Evolutionary conservation across 2,113 vertebrate species (phyloP), one percentile per base, ranked within the genome.

Genomic region (Notothenia coriiceps): DNA sequence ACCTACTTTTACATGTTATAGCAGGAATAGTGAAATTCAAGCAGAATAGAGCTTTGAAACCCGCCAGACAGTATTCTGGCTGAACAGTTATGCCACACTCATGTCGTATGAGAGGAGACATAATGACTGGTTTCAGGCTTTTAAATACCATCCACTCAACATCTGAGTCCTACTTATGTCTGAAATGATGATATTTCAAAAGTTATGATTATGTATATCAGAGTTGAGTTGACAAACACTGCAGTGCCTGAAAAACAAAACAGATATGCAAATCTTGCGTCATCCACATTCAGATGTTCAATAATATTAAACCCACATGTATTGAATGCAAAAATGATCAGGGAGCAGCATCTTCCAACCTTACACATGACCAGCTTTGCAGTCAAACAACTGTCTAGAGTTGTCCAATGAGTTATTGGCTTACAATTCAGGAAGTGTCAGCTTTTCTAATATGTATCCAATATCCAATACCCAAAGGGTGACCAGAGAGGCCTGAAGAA

Each of bases 91-190:
- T 66, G 14, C 35, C 55, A 65, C 15, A 3, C 43, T 80, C 44
- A 12, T 20, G 14, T 68, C 63, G 22, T 4, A 13, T 59, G n/a
- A n/a, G 40, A 56, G 49, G 52, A 15, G 15, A 57, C 46, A 73
- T 63, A 77, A 80, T 72, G n/a, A 76, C n/a, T 9, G n/a, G 61
- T 61, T 77, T 71, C 49, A 75, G 22, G 47, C 61, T 72, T 76
- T 63, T 67, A 63, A 72, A 56, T 40, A 59, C 50, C 15, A 44
- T 43, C 63, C 62, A 29, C 43, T 75, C 82, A 70, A 70, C 68
- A 50, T 43, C 50, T 1, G 14, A 65, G 64, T 74, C 49, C 68
- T 74, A 69, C 74, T 63, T 43, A 29, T 63, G n/a, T 25, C n/a
- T 50, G 18, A 49, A 22, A 62, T 68, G 18, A 10, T 0, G 3